Evolutionary conservation across 2,113 vertebrate species (phyloP).

Genomic region (Calidris pugnax): DNA sequence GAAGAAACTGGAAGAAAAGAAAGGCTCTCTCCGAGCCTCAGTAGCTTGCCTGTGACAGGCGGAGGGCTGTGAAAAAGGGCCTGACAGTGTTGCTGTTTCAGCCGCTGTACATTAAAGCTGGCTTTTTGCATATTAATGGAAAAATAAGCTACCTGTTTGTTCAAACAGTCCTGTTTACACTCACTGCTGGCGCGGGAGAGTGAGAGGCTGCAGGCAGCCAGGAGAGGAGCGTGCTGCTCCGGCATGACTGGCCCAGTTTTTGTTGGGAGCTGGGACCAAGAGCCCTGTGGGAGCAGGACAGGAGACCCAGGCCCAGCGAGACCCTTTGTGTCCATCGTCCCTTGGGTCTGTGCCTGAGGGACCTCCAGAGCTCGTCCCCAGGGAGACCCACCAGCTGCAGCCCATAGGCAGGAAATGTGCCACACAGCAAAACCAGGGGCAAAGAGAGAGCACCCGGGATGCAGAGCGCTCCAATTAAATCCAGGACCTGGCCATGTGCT

Average conservation of each 20-base stretch:
- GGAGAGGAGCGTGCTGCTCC: neutral
- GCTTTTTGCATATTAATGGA: neutral
- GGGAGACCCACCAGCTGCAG: neutral
- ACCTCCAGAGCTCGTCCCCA: neutral
- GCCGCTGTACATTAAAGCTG: neutral
- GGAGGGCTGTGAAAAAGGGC: neutral
- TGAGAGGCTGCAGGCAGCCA: rapidly evolving
- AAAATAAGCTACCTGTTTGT: neutral
- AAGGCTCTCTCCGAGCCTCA: neutral
- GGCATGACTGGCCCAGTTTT: rapidly evolving
- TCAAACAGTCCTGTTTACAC: neutral
- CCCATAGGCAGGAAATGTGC: rapidly evolving
- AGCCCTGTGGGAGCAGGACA: neutral
- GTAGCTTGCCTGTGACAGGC: neutral
- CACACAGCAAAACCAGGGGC: neutral
- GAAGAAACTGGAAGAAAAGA: neutral
- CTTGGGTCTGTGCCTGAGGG: neutral
- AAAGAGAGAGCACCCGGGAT: neutral
- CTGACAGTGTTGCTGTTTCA: neutral
- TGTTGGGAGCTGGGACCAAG: neutral
- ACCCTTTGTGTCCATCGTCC: neutral
- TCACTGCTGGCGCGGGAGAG: neutral
- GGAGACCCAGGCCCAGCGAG: rapidly evolving
- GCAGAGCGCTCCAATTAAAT: neutral
- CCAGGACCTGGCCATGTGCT: neutral